Evolutionary conservation across 2,113 vertebrate species (phyloP).

Genomic region (Colaptes auratus): DNA sequence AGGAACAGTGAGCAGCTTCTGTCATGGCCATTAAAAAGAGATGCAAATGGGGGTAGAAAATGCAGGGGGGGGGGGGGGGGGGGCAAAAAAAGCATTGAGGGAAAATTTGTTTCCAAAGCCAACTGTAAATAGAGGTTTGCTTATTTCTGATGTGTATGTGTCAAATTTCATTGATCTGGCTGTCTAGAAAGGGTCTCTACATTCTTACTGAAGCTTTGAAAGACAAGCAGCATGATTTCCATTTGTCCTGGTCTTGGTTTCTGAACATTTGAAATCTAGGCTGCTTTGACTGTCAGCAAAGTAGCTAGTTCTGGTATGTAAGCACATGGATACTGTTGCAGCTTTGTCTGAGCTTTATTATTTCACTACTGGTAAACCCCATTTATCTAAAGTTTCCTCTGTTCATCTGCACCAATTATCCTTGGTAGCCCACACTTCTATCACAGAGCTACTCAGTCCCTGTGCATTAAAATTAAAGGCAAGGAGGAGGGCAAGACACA

Average conservation of each 20-base stretch:
- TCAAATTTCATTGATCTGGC: not conserved
- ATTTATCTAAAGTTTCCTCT: slow-evolving; percentile 9
- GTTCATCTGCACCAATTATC: not conserved
- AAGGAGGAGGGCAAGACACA: not conserved
- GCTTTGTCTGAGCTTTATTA: not conserved
- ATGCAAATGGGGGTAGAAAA: not conserved
- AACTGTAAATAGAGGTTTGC: not conserved
- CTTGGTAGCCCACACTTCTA: not conserved
- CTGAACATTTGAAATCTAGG: not conserved
- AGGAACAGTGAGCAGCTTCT: not conserved
- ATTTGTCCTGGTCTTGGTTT: not conserved
- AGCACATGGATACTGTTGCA: not conserved
- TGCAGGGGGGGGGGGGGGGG: no score
- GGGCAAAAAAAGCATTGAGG: not conserved
- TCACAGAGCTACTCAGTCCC: not conserved
- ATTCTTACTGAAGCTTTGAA: not conserved
- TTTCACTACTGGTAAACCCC: not conserved
- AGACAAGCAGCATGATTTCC: not conserved
- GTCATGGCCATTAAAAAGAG: not conserved
- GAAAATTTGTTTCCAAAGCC: not conserved
- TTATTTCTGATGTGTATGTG: not conserved
- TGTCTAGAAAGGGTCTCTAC: not conserved
- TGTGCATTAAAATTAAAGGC: not conserved
- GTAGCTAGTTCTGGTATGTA: not conserved
- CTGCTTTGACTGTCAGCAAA: not conserved